Evolutionary conservation across 2,113 vertebrate species (phyloP).

Genomic region (Naja naja): DNA sequence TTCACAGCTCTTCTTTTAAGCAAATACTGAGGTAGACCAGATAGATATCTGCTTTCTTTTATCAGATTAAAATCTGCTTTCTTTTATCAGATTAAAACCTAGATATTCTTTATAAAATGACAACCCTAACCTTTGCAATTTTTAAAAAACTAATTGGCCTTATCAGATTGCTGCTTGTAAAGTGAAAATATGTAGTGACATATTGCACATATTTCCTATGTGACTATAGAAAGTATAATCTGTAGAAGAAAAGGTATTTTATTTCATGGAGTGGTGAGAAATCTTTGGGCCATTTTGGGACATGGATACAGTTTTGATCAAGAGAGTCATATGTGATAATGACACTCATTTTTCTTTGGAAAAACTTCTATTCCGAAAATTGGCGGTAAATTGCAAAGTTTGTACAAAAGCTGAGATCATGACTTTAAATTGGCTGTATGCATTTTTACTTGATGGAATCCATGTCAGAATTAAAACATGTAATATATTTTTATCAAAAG

Average conservation of each 20-base stretch:
- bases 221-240: not conserved
- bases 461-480: not conserved
- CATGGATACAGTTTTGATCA: not conserved
- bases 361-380: not conserved
- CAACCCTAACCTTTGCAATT: not conserved
- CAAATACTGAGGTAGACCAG: not conserved
- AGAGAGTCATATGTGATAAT: not conserved
- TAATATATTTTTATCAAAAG: not conserved
- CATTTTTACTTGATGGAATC: not conserved
- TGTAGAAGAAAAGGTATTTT: not conserved
- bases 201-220: not conserved
- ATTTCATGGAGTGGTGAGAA: not conserved
- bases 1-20: not conserved
- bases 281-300: not conserved
- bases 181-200: not conserved
- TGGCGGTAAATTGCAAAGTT: not conserved
- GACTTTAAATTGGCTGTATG: not conserved
- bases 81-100: not conserved
- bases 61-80: not conserved
- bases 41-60: not conserved
- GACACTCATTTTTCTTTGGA: not conserved
- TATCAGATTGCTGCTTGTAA: not conserved
- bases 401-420: not conserved
- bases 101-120: not conserved
- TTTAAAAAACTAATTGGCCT: too few relatives aligned